Evolutionary conservation across 2,888 invertebrate species (phyloP).

Genomic region (Acleris laterana): DNA sequence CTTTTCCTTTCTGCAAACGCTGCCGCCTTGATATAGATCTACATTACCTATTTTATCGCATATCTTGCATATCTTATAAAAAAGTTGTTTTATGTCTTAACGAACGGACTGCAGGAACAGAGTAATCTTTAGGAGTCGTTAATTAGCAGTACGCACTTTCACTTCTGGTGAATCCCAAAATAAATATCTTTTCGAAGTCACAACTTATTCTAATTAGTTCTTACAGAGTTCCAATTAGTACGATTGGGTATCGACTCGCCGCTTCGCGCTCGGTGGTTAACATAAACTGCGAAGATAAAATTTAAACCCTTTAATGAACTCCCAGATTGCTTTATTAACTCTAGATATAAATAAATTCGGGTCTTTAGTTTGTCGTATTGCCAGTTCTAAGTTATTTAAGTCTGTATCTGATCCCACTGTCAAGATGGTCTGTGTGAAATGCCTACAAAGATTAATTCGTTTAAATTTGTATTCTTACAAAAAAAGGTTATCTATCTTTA

Average conservation of each 20-base stretch:
- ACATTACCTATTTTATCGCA: too few species aligned
- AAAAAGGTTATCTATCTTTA: too few species aligned
- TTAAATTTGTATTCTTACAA: too few species aligned
- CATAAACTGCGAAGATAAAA: constrained; percentile 76
- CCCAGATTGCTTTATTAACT: constrained; percentile 70
- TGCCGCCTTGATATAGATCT: too few species aligned
- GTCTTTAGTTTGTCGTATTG: constrained; percentile 52
- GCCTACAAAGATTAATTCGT: background rate
- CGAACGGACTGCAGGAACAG: background rate
- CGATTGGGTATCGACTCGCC: constrained; percentile 61
- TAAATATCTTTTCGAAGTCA: constrained; percentile 51
- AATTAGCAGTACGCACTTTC: constrained; percentile 50
- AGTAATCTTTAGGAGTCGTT: constrained; percentile 15
- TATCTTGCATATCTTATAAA: too few species aligned
- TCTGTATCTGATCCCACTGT: constrained; percentile 22
- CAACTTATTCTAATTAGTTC: constrained; percentile 72
- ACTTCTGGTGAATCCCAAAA: constrained; percentile 51
- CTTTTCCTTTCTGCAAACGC: too few species aligned
- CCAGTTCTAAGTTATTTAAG: constrained; percentile 26
- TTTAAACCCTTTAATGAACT: constrained; percentile 76
- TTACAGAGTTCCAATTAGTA: constrained; percentile 74
- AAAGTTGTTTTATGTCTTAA: background rate
- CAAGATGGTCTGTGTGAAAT: constrained; percentile 16
- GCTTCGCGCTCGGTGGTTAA: constrained; percentile 60
- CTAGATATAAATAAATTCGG: constrained; percentile 62